Evolutionary conservation across 2,797 vertebrate species (phyloP), one percentile per base, ranked within the genome.

Genomic region (Sebastes goodei): DNA sequence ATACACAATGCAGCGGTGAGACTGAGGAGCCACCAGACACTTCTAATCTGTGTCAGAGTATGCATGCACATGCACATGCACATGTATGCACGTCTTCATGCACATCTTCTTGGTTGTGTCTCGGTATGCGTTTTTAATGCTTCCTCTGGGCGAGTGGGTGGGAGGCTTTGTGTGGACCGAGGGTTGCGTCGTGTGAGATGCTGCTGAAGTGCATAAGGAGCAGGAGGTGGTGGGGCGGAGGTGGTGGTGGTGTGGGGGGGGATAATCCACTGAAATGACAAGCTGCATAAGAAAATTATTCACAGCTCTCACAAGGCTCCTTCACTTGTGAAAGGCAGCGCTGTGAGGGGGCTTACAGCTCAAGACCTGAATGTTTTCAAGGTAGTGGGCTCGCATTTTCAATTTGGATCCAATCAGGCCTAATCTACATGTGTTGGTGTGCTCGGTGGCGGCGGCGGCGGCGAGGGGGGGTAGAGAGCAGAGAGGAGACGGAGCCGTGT

Each of bases 301-400:
- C 92, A 86, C 85, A 87, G 92, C 85, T 90, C 93, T 95, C 92
- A 88, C 71, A 90, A 93, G 92, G 89, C 90, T 38, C 87, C 93
- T 94, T 94, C 91, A 93, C 90, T 90, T 93, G 89, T 92, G 93
- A 94, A 93, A 93, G 91, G 89, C 88, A 84, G 89, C 63, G 75
- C 92, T 88, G 82, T 80, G 77, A 94, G 91, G 91, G 91, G 92
- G 84, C 91, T 94, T 92, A 89, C 70, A 82, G 92, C 89, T 91
- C 85, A 85, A 88, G 89, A 93, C 92, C 92, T 94, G 90, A 92
- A 94, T 94, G 92, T 93, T 94, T 94, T 94, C 86, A 89, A 92
- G 92, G 90, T 94, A 92, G 92, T 87, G 86, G 90, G 92, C 92
- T 94, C 92, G 89, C 88, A 94, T 94, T 93, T 94, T 94, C 92